Conservation (phyloP, 2,113 vertebrate species). For the Nesoenas mayeri region DNA sequence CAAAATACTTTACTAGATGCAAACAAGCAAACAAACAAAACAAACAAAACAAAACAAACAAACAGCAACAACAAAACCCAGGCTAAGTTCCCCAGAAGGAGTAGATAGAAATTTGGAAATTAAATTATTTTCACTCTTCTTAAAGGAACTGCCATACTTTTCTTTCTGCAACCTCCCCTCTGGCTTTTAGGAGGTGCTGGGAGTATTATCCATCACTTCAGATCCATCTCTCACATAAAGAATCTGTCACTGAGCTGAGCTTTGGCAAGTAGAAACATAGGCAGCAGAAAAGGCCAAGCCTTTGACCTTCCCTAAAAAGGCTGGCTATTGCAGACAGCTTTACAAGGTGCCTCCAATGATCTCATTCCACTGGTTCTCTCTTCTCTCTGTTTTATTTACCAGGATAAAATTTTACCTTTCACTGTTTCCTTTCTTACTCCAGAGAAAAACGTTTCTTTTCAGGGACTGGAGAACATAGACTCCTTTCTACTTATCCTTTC, state of each 20-base stretch:
- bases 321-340: neutral
- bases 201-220: neutral
- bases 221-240: neutral
- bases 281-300: neutral
- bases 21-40: neutral
- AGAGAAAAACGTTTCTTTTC: neutral
- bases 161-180: neutral
- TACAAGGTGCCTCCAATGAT: neutral
- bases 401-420: neutral
- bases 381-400: conserved; percentile 9
- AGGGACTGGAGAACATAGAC: neutral
- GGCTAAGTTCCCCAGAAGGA: neutral
- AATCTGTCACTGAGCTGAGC: neutral
- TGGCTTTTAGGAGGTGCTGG: neutral
- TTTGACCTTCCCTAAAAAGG: neutral
- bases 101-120: neutral
- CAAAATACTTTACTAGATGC: neutral
- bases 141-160: neutral
- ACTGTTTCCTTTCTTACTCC: neutral
- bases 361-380: neutral
- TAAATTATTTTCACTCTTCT: neutral
- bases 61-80: neutral
- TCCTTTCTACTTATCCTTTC: neutral
- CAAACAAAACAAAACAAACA: neutral
- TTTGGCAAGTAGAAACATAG: neutral